Evolutionary conservation across 2,888 invertebrate genomes (phyloP), one percentile per base, ranked within the genome.

Genomic region (Muscina levida): DNA sequence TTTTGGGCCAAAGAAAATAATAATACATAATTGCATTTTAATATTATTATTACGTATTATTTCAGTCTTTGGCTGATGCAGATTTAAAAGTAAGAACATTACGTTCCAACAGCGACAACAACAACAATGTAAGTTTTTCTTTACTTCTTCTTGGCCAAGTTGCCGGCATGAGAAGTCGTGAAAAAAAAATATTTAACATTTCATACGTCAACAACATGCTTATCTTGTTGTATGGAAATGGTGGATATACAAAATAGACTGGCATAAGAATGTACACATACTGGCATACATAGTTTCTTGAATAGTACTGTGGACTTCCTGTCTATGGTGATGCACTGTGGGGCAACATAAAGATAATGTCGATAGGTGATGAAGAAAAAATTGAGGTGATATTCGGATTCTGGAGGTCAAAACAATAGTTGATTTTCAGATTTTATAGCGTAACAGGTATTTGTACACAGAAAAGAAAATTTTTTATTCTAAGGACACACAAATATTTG

Each of bases 161-260:
- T 31, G 57, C 19, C 37, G 31, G 37, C 19, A 51, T 1, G 2
- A 37, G 19, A 51, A 51, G 51, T 51, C 51, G 51, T 19, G 22
- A 22, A 17, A 65, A 51, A 77, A 65, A 77, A 71, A 59, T 77
- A 51, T 70, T 76, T 76, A 62, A 77, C 80, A 77, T 81, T 68
- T 71, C 80, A 77, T 56, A 81, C 77, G 81, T 81, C 81, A 81
- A 81, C 81, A 81, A 81, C 77, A 77, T 81, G 67, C 71, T 74
- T 81, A 81, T 81, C 74, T 72, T 72, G 67, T 74, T 72, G n/a
- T 59, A 37, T 42, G 37, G 15, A 17, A 39, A 39, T 17, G 70
- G 2, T 19, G 72, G 57, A 76, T 31, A 72, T 53, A 46, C 65
- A 75, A 22, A 62, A 48, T 39, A 31, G 59, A 44, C 24, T 48